phyloP scores from a whole-genome alignment of 2,113 vertebrate species.

The Marmota monax region DNA sequence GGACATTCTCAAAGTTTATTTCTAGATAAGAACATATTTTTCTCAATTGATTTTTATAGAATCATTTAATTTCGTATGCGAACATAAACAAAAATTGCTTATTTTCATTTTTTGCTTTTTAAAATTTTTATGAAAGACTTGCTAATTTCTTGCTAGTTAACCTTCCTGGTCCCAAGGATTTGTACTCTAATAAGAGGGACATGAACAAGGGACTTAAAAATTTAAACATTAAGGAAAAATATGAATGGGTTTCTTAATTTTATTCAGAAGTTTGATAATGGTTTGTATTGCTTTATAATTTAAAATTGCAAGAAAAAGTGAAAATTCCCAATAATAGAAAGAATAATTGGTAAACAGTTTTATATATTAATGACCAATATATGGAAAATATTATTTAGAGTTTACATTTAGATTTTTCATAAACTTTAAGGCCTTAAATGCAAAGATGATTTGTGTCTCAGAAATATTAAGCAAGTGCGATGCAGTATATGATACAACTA shows the following conservation, averaged over 20 bases:
- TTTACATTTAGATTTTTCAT: slow-evolving; percentile 47
- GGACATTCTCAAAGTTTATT: not conserved
- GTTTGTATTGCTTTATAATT: slow-evolving; percentile 40
- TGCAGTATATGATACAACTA: not conserved
- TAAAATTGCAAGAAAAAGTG: slow-evolving; percentile 20
- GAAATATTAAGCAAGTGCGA: not conserved
- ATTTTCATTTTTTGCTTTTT: slow-evolving; percentile 55
- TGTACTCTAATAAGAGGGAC: not conserved
- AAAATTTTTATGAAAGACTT: slow-evolving; percentile 60
- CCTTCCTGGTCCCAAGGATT: slow-evolving; percentile 55
- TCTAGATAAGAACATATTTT: slow-evolving; percentile 26
- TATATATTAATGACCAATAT: slow-evolving; percentile 6
- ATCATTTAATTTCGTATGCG: slow-evolving; percentile 27
- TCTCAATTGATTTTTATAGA: slow-evolving; percentile 44
- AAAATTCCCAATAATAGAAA: slow-evolving; percentile 21
- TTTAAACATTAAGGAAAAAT: slow-evolving; percentile 14
- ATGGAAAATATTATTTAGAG: not conserved
- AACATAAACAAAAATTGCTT: slow-evolving; percentile 34
- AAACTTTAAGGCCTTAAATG: not conserved
- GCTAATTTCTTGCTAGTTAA: slow-evolving; percentile 69
- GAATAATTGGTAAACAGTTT: slow-evolving; percentile 41
- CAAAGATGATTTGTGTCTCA: not conserved
- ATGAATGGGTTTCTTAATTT: not conserved
- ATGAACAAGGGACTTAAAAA: slow-evolving; percentile 54
- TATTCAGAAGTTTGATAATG: slow-evolving; percentile 19